phyloP scores from a whole-genome alignment of 2,797 vertebrate genomes.

The Huso huso region DNA sequence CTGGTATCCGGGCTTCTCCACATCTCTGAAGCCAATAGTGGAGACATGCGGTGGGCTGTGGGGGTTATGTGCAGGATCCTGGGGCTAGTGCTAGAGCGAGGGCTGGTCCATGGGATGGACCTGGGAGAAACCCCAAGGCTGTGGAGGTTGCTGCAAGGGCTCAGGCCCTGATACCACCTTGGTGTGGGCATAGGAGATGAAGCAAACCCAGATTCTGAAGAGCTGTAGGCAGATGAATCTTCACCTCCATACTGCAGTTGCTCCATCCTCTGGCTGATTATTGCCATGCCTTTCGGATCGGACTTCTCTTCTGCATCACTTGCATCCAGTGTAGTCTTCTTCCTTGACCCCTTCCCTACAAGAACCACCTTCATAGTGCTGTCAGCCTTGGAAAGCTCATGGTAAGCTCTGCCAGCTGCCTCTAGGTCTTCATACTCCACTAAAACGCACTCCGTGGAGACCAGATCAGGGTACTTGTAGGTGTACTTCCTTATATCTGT shows the following conservation, averaged over 20 bases:
- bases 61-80: constrained; percentile 16
- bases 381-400: constrained; percentile 25
- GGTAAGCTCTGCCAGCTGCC: constrained; percentile 33
- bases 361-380: constrained; percentile 24
- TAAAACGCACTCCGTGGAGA: constrained; percentile 30
- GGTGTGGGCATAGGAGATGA: constrained; percentile 23
- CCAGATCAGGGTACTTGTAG: constrained; percentile 32
- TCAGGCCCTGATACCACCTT: constrained; percentile 13
- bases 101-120: constrained; percentile 13
- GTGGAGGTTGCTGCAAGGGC: not conserved
- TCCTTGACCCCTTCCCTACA: constrained; percentile 28
- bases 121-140: not conserved
- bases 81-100: constrained; percentile 14
- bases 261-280: constrained; percentile 26
- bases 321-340: constrained; percentile 18
- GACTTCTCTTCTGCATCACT: constrained; percentile 19
- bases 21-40: constrained; percentile 23
- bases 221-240: constrained; percentile 30
- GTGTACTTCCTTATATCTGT: constrained; percentile 31
- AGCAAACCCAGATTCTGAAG: constrained; percentile 31
- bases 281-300: constrained; percentile 14
- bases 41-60: constrained; percentile 16
- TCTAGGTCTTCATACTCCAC: constrained; percentile 36
- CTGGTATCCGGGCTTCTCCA: constrained; percentile 28
- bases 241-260: constrained; percentile 27